These are phyloP conservation scores for Scaptomyza caliginosa DNA, from an alignment of 2,888 invertebrate species.

Conservation along the genomic window DNA sequence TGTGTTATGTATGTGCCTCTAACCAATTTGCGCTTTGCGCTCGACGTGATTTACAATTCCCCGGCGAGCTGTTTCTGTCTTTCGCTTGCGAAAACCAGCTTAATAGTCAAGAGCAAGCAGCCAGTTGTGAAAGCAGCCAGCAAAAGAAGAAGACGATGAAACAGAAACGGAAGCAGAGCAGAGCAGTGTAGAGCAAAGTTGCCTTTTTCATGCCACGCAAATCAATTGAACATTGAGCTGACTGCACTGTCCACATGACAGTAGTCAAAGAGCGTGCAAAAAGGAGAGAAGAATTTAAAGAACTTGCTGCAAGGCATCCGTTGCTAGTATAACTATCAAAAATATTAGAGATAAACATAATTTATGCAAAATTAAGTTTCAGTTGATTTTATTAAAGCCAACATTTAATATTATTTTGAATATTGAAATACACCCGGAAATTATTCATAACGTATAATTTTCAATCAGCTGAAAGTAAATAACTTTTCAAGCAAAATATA, in stretches of 20 bases:
- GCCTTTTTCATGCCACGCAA: conserved; percentile 55
- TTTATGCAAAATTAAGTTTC: too few relatives aligned
- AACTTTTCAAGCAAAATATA: neutral
- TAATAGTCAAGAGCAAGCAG: conserved; percentile 29
- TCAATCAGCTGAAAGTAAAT: neutral
- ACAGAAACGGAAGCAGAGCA: conserved; percentile 12
- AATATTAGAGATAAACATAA: neutral
- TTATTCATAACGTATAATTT: neutral
- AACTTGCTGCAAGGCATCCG: neutral
- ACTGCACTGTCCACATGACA: conserved; percentile 9
- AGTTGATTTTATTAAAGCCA: too few relatives aligned
- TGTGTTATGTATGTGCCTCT: conserved; percentile 55
- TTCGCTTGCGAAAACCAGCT: conserved; percentile 29
- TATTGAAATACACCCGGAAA: neutral
- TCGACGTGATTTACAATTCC: conserved; percentile 76
- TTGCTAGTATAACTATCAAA: neutral
- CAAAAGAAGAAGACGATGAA: conserved; percentile 10
- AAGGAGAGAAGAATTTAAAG: neutral
- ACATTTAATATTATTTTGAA: neutral
- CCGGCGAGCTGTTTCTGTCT: conserved; percentile 65
- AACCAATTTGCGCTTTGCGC: conserved; percentile 71
- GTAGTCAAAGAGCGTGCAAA: neutral
- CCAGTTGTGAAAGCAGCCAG: neutral
- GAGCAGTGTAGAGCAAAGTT: conserved; percentile 12
- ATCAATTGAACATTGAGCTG: conserved; percentile 72